These are phyloP conservation scores for Cottoperca gobio DNA, from an alignment of 2,797 vertebrate genomes.

Conservation along the genomic window DNA sequence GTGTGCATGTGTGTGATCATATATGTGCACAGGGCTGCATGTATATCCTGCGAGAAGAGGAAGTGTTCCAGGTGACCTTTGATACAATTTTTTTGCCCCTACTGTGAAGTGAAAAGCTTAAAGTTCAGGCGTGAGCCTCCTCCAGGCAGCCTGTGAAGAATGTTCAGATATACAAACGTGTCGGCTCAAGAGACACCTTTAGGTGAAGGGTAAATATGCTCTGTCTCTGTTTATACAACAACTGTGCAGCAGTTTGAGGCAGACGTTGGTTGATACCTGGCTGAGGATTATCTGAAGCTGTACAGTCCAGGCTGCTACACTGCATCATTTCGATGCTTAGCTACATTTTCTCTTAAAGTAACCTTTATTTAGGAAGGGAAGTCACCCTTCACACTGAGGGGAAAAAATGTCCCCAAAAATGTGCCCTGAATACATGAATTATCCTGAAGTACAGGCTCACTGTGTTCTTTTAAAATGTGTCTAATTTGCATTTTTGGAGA, in stretches of 20 bases:
- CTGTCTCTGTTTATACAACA: conserved; percentile 65
- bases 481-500: conserved; percentile 51
- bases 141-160: conserved; percentile 69
- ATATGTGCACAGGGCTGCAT: conserved; percentile 30
- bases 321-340: conserved; percentile 50
- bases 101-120: conserved; percentile 69
- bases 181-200: conserved; percentile 74
- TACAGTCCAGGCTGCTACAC: conserved; percentile 34
- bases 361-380: conserved; percentile 49
- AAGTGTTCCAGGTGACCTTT: conserved; percentile 66
- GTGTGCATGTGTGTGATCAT: conserved; percentile 7
- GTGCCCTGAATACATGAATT: conserved; percentile 61
- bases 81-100: conserved; percentile 51
- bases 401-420: conserved; percentile 19
- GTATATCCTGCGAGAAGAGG: conserved; percentile 44
- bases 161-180: conserved; percentile 74
- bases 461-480: conserved; percentile 33
- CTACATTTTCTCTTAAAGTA: conserved; percentile 50
- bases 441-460: conserved; percentile 35
- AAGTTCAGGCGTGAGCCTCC: conserved; percentile 71
- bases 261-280: conserved; percentile 64
- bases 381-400: conserved; percentile 12
- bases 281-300: conserved; percentile 51
- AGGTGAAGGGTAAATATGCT: conserved; percentile 78
- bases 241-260: conserved; percentile 55